Evolutionary conservation across 2,888 invertebrate genomes (phyloP), one percentile per base, ranked within the genome.

Genomic region (Folsomia manolachei): DNA sequence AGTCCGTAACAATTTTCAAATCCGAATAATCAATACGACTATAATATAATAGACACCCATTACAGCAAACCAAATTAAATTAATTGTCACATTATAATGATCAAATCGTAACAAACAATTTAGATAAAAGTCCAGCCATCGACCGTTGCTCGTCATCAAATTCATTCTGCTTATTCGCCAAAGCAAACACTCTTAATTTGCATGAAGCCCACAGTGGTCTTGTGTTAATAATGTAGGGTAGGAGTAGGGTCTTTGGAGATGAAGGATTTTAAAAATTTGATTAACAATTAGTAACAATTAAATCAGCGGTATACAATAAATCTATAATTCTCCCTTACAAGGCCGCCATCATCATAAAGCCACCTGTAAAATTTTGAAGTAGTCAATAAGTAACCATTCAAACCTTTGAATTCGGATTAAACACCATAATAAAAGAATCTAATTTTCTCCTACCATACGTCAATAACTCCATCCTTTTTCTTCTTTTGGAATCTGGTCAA

Each of bases 41-140:
- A n/a, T n/a, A n/a, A n/a, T n/a, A n/a, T n/a, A n/a, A n/a, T n/a
- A n/a, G n/a, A n/a, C n/a, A n/a, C n/a, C n/a, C n/a, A n/a, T n/a
- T n/a, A n/a, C n/a, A n/a, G n/a, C n/a, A n/a, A n/a, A n/a, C n/a
- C n/a, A n/a, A n/a, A n/a, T n/a, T n/a, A n/a, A n/a, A n/a, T n/a
- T n/a, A n/a, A n/a, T n/a, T n/a, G n/a, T n/a, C n/a, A n/a, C n/a
- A n/a, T n/a, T n/a, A n/a, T n/a, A n/a, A n/a, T n/a, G n/a, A n/a
- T n/a, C n/a, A n/a, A n/a, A n/a, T n/a, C n/a, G n/a, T n/a, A n/a
- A n/a, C n/a, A n/a, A n/a, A n/a, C n/a, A 98, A 97, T 85, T 98
- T 97, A 0, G 91, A 88, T 80, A 98, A 86, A 72, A 98, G 87
- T 82, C 93, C 92, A 1, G 94, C 94, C 95, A 98, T 95, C 95